Conservation (phyloP, 1,140 invertebrate genomes). For the Drosophila micromelanica region DNA sequence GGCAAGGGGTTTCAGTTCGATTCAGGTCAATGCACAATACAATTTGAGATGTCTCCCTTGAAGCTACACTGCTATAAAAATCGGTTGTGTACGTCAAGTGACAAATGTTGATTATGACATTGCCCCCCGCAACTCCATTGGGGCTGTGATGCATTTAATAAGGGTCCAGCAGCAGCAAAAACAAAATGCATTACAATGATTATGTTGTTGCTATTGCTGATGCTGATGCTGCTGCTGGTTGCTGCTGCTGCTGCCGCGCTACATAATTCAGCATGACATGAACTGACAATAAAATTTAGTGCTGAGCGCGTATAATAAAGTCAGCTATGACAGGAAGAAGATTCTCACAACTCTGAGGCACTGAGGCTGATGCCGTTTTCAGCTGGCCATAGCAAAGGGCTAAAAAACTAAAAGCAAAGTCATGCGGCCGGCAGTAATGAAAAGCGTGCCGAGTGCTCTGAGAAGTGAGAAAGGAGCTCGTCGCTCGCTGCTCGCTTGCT, state of each 20-base stretch:
- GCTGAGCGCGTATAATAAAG: constrained; percentile 83
- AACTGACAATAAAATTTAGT: constrained; percentile 84
- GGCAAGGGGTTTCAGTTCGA: constrained; percentile 25
- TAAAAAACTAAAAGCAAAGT: constrained; percentile 80
- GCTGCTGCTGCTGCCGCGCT: constrained; percentile 56
- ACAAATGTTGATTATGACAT: constrained; percentile 78
- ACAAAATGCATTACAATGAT: constrained; percentile 78
- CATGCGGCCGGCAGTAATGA: constrained; percentile 78
- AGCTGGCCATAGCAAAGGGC: constrained; percentile 63
- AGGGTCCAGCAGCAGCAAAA: constrained; percentile 45
- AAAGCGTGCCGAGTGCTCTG: constrained; percentile 43
- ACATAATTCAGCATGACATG: constrained; percentile 83
- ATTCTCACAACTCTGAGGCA: constrained; percentile 2
- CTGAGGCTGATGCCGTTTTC: constrained; percentile 38
- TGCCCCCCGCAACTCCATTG: constrained; percentile 1
- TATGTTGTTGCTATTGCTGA: constrained; percentile 49
- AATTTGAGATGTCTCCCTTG: constrained; percentile 56
- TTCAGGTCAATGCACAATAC: constrained; percentile 76
- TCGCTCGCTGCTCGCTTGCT: not conserved
- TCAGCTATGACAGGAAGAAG: constrained; percentile 46
- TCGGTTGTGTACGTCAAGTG: constrained; percentile 64
- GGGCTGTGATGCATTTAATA: constrained; percentile 69
- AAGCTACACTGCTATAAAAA: constrained; percentile 29
- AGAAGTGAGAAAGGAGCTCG: constrained; percentile 14
- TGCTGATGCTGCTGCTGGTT: constrained; percentile 55